phyloP scores from a whole-genome alignment of 2,797 vertebrate species.

The Pseudopleuronectes americanus region DNA sequence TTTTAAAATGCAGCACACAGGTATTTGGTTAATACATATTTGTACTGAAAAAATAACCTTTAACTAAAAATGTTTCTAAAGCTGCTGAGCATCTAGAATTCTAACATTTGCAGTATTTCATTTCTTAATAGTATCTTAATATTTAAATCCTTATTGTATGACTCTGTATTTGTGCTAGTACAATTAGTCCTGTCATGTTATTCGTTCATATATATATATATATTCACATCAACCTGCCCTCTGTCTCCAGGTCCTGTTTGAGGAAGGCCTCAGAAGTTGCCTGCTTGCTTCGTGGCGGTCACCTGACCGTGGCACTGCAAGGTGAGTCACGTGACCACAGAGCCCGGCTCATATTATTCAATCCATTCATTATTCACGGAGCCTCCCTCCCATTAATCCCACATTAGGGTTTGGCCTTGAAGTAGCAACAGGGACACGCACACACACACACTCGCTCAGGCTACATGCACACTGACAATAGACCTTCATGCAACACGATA shows the following conservation, averaged over 20 bases:
- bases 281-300: conserved; percentile 85
- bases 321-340: conserved; percentile 83
- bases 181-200: no score
- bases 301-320: conserved; percentile 92
- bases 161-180: neutral
- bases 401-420: conserved; percentile 55
- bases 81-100: no score
- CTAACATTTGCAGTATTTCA: no score
- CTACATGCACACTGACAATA: conserved; percentile 44
- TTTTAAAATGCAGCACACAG: no score
- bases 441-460: conserved; percentile 56
- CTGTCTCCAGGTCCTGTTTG: conserved; percentile 86
- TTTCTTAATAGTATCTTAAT: no score
- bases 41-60: no score
- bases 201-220: no score
- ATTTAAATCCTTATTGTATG: no score
- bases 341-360: conserved; percentile 48
- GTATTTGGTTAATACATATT: no score
- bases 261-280: conserved; percentile 90
- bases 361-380: conserved; percentile 69
- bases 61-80: no score
- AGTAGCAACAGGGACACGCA: conserved; percentile 45
- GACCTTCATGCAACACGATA: conserved; percentile 14
- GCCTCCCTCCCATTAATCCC: conserved; percentile 62
- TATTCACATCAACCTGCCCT: neutral